Evolutionary conservation across 1,140 invertebrate genomes (phyloP).

Genomic region (Papilio machaon): DNA sequence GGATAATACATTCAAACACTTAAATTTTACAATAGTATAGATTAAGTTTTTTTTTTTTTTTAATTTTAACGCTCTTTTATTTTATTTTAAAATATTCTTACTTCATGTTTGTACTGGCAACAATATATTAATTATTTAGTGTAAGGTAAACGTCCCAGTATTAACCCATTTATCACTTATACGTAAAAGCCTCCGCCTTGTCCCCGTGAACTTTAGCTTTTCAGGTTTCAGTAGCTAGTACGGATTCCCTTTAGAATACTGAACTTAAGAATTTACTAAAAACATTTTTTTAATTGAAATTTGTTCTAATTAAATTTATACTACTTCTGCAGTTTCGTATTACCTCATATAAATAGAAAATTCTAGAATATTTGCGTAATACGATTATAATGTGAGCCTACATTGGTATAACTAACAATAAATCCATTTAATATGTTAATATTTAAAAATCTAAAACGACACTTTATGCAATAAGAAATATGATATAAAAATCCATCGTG

Average conservation of each 20-base stretch:
- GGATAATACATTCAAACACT: too few relatives aligned
- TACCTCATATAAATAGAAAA: background rate
- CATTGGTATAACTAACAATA: background rate
- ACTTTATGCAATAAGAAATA: too few relatives aligned
- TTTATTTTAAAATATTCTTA: background rate
- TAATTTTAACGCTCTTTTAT: background rate
- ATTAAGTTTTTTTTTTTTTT: too few relatives aligned
- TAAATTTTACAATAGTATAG: too few relatives aligned
- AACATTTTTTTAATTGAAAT: background rate
- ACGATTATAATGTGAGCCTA: background rate
- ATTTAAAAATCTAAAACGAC: too few relatives aligned
- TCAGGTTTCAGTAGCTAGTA: conserved; percentile 28
- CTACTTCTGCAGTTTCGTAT: background rate
- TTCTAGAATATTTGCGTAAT: background rate
- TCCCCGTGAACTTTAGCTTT: conserved; percentile 38
- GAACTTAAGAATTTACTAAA: conserved; percentile 7
- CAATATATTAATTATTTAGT: conserved; percentile 3
- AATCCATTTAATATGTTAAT: too few relatives aligned
- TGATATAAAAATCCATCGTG: too few relatives aligned
- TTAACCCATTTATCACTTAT: conserved; percentile 36
- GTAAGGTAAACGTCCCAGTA: background rate
- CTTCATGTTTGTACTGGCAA: background rate
- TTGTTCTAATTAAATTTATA: background rate
- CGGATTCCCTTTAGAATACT: conserved; percentile 24
- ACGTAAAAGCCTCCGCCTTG: conserved; percentile 31